Evolutionary conservation across 1,140 invertebrate species (phyloP).

Genomic region (Monochamus saltuarius): DNA sequence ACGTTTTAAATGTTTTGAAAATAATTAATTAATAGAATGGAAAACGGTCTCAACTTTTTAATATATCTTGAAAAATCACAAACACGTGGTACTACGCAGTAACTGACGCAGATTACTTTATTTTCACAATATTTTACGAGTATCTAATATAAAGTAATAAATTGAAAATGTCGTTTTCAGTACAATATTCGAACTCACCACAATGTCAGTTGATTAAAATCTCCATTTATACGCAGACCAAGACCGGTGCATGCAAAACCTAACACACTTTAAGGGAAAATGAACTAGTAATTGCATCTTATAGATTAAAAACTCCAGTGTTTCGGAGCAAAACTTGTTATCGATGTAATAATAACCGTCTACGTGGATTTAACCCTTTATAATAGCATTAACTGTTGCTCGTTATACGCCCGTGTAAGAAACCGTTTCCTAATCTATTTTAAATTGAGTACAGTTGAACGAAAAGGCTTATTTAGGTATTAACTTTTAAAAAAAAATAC

Average conservation of each 20-base stretch:
- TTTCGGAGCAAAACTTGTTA: conserved; percentile 29
- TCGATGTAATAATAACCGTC: conserved; percentile 29
- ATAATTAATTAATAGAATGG: too few species aligned
- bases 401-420: conserved; percentile 12
- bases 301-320: conserved; percentile 28
- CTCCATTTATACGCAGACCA: not conserved
- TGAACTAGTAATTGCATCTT: conserved; percentile 29
- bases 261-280: conserved; percentile 16
- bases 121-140: too few species aligned
- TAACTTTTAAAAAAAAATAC: too few species aligned
- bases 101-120: too few species aligned
- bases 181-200: not conserved
- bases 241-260: not conserved
- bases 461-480: too few species aligned
- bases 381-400: conserved; percentile 25
- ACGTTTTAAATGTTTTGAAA: too few species aligned
- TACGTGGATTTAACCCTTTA: conserved; percentile 28
- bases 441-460: conserved; percentile 11
- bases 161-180: not conserved
- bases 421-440: conserved; percentile 19
- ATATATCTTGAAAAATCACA: too few species aligned
- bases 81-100: too few species aligned
- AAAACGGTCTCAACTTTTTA: too few species aligned
- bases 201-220: not conserved
- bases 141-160: too few species aligned